Evolutionary conservation across 2,888 invertebrate genomes (phyloP), one percentile per base, ranked within the genome.

Genomic region (Diarsia mendica): DNA sequence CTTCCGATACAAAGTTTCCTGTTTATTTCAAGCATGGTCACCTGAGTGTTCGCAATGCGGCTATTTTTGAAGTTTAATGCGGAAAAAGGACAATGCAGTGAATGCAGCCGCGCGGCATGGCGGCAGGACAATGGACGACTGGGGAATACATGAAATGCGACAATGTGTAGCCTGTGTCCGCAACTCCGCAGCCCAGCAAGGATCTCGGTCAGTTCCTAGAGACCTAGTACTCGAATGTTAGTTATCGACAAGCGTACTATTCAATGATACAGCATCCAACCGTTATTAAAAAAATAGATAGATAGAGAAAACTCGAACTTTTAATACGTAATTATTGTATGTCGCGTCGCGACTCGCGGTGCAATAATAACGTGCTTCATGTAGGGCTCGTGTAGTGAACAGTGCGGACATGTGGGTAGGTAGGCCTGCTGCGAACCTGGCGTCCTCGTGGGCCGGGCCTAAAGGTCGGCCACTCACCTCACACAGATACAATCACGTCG

Each of bases 41-140:
- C 82, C 49, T 44, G 18, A 72, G 48, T 55, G 53, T 77, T 79
- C 77, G 81, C 85, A 86, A 53, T 87, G 86, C 87, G 77, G 79
- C 72, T 72, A 75, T 67, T 77, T 76, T 75, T 68, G 55, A 79
- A 69, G 60, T 75, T 70, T 18, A 79, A 77, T 83, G 83, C 79
- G 75, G 79, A 77, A 78, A 86, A 71, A 76, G 75, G 79, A 87
- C 75, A 81, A 73, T 79, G 72, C 77, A 58, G 63, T 70, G 53
- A 64, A 61, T 53, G 63, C 67, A 64, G 61, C 60, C 46, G n/a
- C n/a, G n/a, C n/a, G 28, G 28, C 28, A 28, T 28, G 28, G 28
- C 28, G 55, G 9, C 67, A 46, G 73, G 79, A 72, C 73, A 78
- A 79, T 48, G 49, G 20, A 60, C 60, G 77, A 77, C 49, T 44